Evolutionary conservation across 2,888 invertebrate species (phyloP), one percentile per base, ranked within the genome.

Genomic region (Dicyrtomina minuta): DNA sequence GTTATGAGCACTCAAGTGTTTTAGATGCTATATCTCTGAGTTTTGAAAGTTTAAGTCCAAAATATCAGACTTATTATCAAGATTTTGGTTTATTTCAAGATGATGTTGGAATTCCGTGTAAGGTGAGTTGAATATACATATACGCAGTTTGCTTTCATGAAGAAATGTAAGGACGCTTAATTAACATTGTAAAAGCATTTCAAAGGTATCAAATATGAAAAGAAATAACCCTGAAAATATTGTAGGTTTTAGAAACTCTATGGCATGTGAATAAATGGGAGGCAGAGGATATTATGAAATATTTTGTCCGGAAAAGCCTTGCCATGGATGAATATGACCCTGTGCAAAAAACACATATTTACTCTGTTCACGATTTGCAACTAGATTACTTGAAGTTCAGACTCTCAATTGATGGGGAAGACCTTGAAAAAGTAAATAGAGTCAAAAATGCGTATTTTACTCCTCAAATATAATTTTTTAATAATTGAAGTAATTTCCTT

Each of bases 361-460:
- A 90, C 79, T 89, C 89, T 72, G 85, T 90, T 56, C 90, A 90
- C 79, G 88, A 89, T 79, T 82, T 90, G 0, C 84, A 89, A 13
- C 83, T 89, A 80, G 84, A 85, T 66, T 89, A 88, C 79, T 81
- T 90, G 8, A 85, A 85, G 77, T 84, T 73, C 33, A 70, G 69
- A 26, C 49, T 77, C 10, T 43, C 55, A 5, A n/a, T 49, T 15
- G 71, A 71, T 22, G 27, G 44, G 27, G 15, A 56, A 6, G 15
- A 43, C 15, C 12, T 27, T 2, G 69, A 65, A 27, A 61, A 60
- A 61, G 61, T 62, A 24, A 13, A 26, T 51, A 33, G 27, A 20
- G 3, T 6, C 39, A 24, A 33, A 33, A 33, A 8, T n/a, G n/a
- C n/a, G n/a, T n/a, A n/a, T n/a, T n/a, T 33, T 33, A 8, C 33